Base-by-base conservation (phyloP, 2,113 vertebrate genomes). In the Pseudopipra pipra region DNA sequence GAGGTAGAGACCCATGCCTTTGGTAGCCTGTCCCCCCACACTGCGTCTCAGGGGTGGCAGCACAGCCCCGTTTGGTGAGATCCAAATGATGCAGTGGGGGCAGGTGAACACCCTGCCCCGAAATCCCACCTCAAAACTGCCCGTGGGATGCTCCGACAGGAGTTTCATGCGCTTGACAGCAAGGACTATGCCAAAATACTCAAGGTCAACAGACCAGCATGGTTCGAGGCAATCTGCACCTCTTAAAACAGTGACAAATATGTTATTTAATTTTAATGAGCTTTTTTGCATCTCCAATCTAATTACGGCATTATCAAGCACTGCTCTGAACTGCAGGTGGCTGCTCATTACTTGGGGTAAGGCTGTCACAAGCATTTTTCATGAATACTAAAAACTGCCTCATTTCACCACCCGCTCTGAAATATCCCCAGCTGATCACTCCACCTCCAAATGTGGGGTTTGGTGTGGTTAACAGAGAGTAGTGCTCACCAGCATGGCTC, bases 171-270 rank as follows among this genome's bases (percentile, higher is more conserved):
- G 6, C 70, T 94, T 33, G 21, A 91, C 92, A 95, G 90, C 8
- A 84, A 97, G 87, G 93, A 97, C 96, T 95, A 88, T 12, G 6
- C 92, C 96, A 94, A 97, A 97, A 97, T 59, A 93, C 88, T 97
- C 98, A 98, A 98, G 98, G 98, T 98, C 98, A 98, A 98, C 97
- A 97, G 98, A 98, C 96, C 97, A 97, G 98, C 98, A 93, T 97
- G 98, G 97, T 95, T 96, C 81, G 75, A 92, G 95, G 97, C 97
- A 97, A 97, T 98, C 97, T 96, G 97, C 78, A 63, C 97, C 97
- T 98, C 98, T 98, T 98, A 98, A 98, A 98, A 98, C 98, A 98
- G 98, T 98, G 98, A 98, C 97, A 98, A 98, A 98, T 98, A 98
- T 88, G 98, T 98, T 98, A 98, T 98, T 98, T 98, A 98, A 98